A percentile compares a stretch with the other conserved stretches of the same genome.
Evolutionary conservation across 2,797 vertebrate genomes (phyloP).

Genomic region (Cossypha caffra): DNA sequence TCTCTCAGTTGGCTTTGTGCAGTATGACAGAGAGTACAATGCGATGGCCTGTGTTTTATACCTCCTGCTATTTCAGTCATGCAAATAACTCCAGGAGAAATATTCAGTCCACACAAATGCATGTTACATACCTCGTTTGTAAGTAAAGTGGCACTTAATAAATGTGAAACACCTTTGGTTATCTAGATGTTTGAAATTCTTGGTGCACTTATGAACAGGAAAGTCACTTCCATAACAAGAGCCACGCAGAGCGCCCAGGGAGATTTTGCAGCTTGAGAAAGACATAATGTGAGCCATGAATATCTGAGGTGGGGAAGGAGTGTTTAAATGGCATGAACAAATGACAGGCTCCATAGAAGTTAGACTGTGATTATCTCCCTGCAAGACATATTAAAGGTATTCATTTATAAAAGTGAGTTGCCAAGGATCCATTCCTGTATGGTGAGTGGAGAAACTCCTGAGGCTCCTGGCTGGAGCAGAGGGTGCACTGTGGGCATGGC

Average conservation of each 20-base stretch:
- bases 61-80: background rate
- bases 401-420: conserved; percentile 24
- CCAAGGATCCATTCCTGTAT: background rate
- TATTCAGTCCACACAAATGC: background rate
- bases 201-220: conserved; percentile 8
- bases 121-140: background rate
- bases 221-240: background rate
- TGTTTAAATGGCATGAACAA: conserved; percentile 1
- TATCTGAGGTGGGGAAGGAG: background rate
- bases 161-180: conserved; percentile 24
- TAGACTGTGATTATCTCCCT: conserved; percentile 19
- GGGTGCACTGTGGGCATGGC: background rate
- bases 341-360: background rate
- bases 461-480: background rate
- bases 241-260: background rate
- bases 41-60: background rate
- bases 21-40: background rate
- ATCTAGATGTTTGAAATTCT: conserved; percentile 22
- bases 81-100: background rate
- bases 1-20: background rate
- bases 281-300: background rate
- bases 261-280: background rate
- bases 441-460: background rate
- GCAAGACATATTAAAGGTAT: background rate
- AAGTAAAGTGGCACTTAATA: conserved; percentile 20